Evolutionary conservation across 2,797 vertebrate genomes (phyloP), one percentile per base, ranked within the genome.

Genomic region (Melanotaenia parkinsoni): DNA sequence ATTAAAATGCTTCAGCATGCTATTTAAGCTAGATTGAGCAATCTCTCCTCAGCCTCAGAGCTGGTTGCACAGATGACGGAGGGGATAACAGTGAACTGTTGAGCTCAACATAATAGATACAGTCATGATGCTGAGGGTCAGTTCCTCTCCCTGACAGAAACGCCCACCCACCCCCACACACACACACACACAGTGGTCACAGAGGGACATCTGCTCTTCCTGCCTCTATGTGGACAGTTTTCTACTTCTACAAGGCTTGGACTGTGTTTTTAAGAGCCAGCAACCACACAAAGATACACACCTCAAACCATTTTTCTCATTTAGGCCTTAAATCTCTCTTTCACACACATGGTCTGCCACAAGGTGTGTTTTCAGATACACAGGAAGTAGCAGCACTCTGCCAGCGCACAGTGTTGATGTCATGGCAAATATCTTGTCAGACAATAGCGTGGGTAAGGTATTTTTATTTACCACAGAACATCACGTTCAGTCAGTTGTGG

Each of bases 161-260:
- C 77, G 45, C 74, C 45, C 45, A 47, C 45, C 45, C 43, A 20
- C 43, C 14, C 38, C 14, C 35, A 3, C 51, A 61, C 70, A 77
- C n/a, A 69, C 62, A 84, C 77, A 76, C 43, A 75, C 60, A 74
- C 47, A 62, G 71, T 64, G 20, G 77, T 82, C 67, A 68, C 73
- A 85, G 71, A 80, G 61, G 70, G 88, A 90, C 91, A 92, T 89
- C 90, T 93, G 91, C 90, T 91, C 92, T 93, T 94, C 91, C 91
- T 92, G 90, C 87, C 84, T 64, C 68, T 78, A 71, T 81, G 85
- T 54, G 78, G 88, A 89, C 85, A 84, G 45, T 18, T 53, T 64
- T 73, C 79, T 76, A 74, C 91, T 84, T 91, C 84, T 82, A 72
- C 74, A 59, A 72, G 69, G 77, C 76, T 74, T 59, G 30, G 38